These are phyloP conservation scores for Neria commutata DNA, from an alignment of 2,888 invertebrate genomes.

Conservation along the genomic window DNA sequence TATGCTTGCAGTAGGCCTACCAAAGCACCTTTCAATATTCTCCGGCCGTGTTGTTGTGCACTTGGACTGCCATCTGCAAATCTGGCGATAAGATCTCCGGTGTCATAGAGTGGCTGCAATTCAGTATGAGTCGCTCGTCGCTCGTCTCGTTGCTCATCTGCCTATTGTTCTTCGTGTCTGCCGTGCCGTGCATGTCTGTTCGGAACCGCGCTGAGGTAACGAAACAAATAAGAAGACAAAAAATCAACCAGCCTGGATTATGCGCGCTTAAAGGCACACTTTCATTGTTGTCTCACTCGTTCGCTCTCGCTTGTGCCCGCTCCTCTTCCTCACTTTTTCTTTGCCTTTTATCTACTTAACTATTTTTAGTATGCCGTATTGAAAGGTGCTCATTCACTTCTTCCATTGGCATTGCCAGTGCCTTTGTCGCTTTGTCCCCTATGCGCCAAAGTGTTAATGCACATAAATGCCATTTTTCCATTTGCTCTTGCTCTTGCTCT, in stretches of 20 bases:
- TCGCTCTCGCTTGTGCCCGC: not conserved
- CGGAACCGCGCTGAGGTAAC: no score
- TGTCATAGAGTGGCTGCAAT: not conserved
- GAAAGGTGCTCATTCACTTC: not conserved
- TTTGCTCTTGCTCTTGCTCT: no score
- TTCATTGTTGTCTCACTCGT: not conserved
- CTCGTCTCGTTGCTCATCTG: no score
- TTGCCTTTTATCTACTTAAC: not conserved
- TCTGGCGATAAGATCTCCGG: slow-evolving; percentile 1
- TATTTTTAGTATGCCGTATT: not conserved
- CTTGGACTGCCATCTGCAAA: not conserved
- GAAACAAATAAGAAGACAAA: no score
- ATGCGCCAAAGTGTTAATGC: not conserved
- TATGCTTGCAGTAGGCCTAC: not conserved
- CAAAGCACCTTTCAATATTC: not conserved
- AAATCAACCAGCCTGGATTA: not conserved
- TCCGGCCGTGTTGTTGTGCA: no score
- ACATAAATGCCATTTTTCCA: not conserved
- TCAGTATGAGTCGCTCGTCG: no score
- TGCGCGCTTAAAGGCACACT: not conserved
- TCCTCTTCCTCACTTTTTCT: not conserved
- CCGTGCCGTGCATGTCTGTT: no score
- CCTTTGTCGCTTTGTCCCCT: not conserved
- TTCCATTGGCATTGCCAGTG: not conserved
- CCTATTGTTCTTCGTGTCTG: no score